A percentile compares a stretch with the other conserved stretches of the same genome.
Conservation (phyloP, 2,888 invertebrate species). For the Diplolepis rosae region DNA sequence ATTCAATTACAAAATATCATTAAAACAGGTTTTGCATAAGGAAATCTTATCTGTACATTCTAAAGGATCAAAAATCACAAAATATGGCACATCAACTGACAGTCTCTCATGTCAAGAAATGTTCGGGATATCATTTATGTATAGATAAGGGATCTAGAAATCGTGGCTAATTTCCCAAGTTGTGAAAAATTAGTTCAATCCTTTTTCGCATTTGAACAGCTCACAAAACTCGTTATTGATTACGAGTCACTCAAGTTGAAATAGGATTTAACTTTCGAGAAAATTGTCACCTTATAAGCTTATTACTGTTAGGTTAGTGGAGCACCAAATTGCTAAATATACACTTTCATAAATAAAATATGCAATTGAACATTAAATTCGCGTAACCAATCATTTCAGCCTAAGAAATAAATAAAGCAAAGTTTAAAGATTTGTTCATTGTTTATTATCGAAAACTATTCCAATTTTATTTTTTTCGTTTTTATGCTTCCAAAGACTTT, state of each 20-base stretch:
- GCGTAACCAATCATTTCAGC: background rate
- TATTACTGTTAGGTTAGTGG: background rate
- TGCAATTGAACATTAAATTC: background rate
- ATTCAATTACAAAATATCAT: no score
- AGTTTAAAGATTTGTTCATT: no score
- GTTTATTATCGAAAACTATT: background rate
- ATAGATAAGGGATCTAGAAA: background rate
- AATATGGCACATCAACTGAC: no score
- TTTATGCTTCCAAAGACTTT: background rate
- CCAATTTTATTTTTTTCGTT: background rate
- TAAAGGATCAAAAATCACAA: no score
- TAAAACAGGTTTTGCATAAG: no score
- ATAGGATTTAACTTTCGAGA: conserved; percentile 23
- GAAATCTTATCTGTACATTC: no score
- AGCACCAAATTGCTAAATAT: conserved; percentile 2
- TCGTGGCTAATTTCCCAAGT: background rate
- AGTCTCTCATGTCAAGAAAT: no score
- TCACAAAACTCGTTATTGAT: conserved; percentile 6
- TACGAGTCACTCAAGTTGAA: conserved; percentile 9
- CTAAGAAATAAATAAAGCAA: no score
- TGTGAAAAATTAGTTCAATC: background rate
- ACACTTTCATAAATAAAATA: conserved; percentile 1
- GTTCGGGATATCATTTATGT: no score
- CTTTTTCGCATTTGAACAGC: background rate
- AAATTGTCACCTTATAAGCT: conserved; percentile 26